Percentiles rank a stretch among this genome's conserved stretches.
Conservation (phyloP, 2,888 invertebrate genomes). For the Punctoribates punctum region DNA sequence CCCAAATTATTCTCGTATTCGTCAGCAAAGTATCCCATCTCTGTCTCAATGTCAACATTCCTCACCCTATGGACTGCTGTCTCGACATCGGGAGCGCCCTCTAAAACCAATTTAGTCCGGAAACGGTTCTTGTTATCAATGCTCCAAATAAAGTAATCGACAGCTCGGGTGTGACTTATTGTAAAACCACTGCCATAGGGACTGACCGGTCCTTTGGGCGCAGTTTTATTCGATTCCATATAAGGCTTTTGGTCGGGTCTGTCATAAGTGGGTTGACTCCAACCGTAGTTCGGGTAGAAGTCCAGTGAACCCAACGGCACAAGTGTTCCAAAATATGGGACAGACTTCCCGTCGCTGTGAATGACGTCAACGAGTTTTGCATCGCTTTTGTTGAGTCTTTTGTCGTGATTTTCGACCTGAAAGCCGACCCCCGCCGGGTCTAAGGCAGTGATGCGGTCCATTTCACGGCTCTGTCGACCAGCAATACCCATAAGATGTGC, state of each 20-base stretch:
- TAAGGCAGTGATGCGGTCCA: slow-evolving; percentile 37
- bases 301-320: slow-evolving; percentile 39
- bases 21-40: slow-evolving; percentile 40
- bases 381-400: slow-evolving; percentile 17
- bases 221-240: neutral
- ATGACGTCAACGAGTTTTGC: slow-evolving; percentile 39
- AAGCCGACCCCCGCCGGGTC: slow-evolving; percentile 40
- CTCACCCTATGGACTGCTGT: slow-evolving; percentile 25
- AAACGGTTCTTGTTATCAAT: slow-evolving; percentile 11
- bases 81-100: slow-evolving; percentile 27
- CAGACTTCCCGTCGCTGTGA: slow-evolving; percentile 36
- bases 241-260: neutral
- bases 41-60: neutral
- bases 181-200: slow-evolving; percentile 31
- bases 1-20: neutral
- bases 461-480: neutral
- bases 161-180: slow-evolving; percentile 30
- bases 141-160: slow-evolving; percentile 38
- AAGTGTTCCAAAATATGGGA: slow-evolving; percentile 40
- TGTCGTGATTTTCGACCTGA: slow-evolving; percentile 11
- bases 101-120: slow-evolving; percentile 17
- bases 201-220: neutral
- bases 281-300: slow-evolving; percentile 42
- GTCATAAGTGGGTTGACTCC: slow-evolving; percentile 37
- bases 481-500: slow-evolving; percentile 31